Base-by-base conservation (phyloP, 2,888 invertebrate species). In the Callyntrura guangdongensis region DNA sequence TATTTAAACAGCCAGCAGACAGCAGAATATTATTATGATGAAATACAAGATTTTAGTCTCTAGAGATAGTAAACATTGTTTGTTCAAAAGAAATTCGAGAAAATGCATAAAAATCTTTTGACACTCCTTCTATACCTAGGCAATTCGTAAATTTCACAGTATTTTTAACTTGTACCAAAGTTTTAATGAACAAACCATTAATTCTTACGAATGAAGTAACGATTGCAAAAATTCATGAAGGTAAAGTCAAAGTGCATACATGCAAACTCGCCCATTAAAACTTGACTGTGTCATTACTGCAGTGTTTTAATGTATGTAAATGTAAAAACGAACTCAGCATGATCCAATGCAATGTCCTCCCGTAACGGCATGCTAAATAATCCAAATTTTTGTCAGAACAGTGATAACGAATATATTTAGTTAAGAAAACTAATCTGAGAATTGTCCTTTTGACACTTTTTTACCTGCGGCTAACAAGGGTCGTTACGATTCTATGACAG, bases 281-380 rank as follows among this genome's bases (percentile, higher is more conserved):
- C 36, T 36, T 36, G 2, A 36, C 53, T 53, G n/a, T 9, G 12
- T 53, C n/a, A 53, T 14, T 53, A 53, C 17, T 1, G 17, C 22
- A 45, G 36, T 72, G 45, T 36, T 72, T 45, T 72, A 72, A 72
- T 72, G 22, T 72, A 72, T 72, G 69, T 45, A 72, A 72, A 72
- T 72, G 20, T n/a, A 36, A 72, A 25, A 17, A 67, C n/a, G 69
- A n/a, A 9, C 69, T 20, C 69, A 72, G 69, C 69, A 45, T 72
- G 69, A 72, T 72, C 17, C 69, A 69, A 36, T 64, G 27, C 14
- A 72, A 72, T 45, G 69, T 72, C 45, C 4, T 72, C 45, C 6
- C 17, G n/a, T 5, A 20, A 72, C 36, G 6, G 45, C 8, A 45
- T 72, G 9, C n/a, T 45, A 72, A 45, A 72, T 45, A n/a, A 45